Percentiles rank a stretch among this genome's conserved stretches.
phyloP scores from a whole-genome alignment of 2,888 invertebrate species.

The Parelbella ahira region DNA sequence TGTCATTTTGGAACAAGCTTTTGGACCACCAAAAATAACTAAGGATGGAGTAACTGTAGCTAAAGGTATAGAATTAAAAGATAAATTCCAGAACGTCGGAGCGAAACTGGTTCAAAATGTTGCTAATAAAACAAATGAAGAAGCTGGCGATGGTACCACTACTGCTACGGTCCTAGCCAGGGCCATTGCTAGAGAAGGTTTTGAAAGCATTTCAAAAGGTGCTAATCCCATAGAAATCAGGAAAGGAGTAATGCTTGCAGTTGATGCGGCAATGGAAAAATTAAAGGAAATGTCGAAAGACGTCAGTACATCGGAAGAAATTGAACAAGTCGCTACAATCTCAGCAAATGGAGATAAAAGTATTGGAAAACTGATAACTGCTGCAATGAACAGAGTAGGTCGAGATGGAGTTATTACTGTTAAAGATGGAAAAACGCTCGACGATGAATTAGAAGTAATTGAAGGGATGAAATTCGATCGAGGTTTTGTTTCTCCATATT shows the following conservation, averaged over 20 bases:
- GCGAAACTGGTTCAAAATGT: slow-evolving; percentile 99
- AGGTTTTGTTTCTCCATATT: slow-evolving; percentile 99
- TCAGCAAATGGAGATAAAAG: slow-evolving; percentile 97
- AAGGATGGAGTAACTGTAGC: slow-evolving; percentile 99
- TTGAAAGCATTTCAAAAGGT: slow-evolving; percentile 97
- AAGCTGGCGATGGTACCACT: slow-evolving; percentile 99
- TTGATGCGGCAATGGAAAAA: slow-evolving; percentile 91
- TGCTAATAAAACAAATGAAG: slow-evolving; percentile 99
- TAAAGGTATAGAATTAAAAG: slow-evolving; percentile 97
- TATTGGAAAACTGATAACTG: slow-evolving; percentile 95
- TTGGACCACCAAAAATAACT: slow-evolving; percentile 99
- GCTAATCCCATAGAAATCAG: slow-evolving; percentile 98
- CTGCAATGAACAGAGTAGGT: slow-evolving; percentile 97
- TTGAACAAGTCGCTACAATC: slow-evolving; percentile 99
- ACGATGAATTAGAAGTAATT: slow-evolving; percentile 95
- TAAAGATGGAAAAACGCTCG: slow-evolving; percentile 98
- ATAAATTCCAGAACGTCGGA: slow-evolving; percentile 99
- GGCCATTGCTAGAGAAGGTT: slow-evolving; percentile 98
- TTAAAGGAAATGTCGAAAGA: slow-evolving; percentile 93
- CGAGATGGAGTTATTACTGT: slow-evolving; percentile 99
- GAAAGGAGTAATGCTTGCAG: slow-evolving; percentile 95
- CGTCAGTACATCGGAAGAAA: slow-evolving; percentile 97
- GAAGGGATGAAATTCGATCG: slow-evolving; percentile 99
- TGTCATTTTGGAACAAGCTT: slow-evolving; percentile 98
- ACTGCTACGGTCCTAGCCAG: slow-evolving; percentile 98